Evolutionary conservation across 2,113 vertebrate species (phyloP).

Genomic region (Petrocephalus microphthalmus): DNA sequence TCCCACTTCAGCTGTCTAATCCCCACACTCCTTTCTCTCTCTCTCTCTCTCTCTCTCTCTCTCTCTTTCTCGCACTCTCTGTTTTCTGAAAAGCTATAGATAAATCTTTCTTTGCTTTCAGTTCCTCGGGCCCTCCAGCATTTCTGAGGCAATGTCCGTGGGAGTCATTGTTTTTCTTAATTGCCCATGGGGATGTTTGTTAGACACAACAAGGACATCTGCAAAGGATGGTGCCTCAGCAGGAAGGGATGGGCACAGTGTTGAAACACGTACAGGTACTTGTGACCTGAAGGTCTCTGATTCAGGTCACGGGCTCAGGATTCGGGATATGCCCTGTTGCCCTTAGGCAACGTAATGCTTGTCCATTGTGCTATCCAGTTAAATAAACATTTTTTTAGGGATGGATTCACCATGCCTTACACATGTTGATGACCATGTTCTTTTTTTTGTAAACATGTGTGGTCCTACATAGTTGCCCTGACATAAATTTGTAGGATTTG

Average conservation of each 20-base stretch:
- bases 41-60: no score
- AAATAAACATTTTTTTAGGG: background rate
- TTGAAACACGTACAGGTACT: background rate
- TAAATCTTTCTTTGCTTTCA: background rate
- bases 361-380: background rate
- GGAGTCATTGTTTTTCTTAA: background rate
- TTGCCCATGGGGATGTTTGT: background rate
- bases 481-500: background rate
- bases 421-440: background rate
- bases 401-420: background rate
- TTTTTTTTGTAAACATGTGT: background rate
- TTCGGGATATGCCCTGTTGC: background rate
- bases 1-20: background rate
- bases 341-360: background rate
- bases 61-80: background rate
- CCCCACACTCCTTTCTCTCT: background rate
- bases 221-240: background rate
- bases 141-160: background rate
- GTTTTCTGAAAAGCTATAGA: background rate
- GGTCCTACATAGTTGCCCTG: background rate
- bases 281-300: background rate
- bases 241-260: background rate
- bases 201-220: background rate
- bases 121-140: background rate
- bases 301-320: background rate